Evolutionary conservation across 2,113 vertebrate genomes (phyloP).

Genomic region (Stegostoma tigrinum): DNA sequence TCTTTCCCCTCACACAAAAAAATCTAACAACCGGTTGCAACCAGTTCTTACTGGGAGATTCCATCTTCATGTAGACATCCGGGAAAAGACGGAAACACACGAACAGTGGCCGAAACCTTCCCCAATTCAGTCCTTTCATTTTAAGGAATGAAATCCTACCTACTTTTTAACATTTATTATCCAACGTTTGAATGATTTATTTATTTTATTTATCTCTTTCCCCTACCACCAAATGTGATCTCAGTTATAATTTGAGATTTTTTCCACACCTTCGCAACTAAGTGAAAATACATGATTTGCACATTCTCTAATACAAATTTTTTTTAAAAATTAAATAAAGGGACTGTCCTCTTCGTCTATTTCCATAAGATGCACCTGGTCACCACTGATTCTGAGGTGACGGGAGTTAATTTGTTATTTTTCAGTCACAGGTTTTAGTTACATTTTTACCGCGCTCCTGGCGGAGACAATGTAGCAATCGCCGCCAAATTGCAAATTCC

Average conservation of each 20-base stretch:
- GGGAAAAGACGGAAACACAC: conserved; percentile 59
- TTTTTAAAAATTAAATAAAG: not conserved
- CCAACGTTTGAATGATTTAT: not conserved
- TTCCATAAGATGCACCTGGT: not conserved
- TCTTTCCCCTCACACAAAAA: conserved; percentile 29
- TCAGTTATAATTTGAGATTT: not conserved
- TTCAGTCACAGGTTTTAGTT: conserved; percentile 21
- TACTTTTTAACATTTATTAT: not conserved
- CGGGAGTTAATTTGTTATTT: conserved; percentile 19
- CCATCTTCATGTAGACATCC: conserved; percentile 98
- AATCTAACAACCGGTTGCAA: conserved; percentile 93
- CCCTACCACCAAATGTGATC: not conserved
- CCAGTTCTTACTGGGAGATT: conserved; percentile 99
- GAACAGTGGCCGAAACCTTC: not conserved
- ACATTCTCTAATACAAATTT: not conserved
- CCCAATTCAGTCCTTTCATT: not conserved
- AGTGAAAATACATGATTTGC: not conserved
- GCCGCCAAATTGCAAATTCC: not conserved
- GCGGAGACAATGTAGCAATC: not conserved
- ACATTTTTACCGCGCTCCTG: conserved; percentile 24
- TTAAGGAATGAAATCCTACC: not conserved
- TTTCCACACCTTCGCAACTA: not conserved
- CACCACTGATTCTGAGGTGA: not conserved
- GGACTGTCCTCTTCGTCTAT: not conserved
- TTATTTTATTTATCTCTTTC: not conserved